Evolutionary conservation across 2,888 invertebrate genomes (phyloP).

Genomic region (Dryomyza anilis): DNA sequence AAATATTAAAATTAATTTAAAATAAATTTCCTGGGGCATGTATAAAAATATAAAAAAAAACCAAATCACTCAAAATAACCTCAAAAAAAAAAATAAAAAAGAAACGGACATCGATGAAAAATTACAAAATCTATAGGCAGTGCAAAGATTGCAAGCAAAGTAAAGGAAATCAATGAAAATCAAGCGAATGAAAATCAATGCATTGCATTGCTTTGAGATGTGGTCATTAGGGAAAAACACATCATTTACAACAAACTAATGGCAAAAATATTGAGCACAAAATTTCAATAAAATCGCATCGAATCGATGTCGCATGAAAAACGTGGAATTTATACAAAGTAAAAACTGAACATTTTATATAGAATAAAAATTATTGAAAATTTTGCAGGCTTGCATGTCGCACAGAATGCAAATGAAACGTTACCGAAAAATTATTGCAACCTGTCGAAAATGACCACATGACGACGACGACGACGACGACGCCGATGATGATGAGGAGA

Average conservation of each 20-base stretch:
- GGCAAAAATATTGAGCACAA: constrained; percentile 12
- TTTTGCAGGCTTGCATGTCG: constrained; percentile 23
- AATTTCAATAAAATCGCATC: constrained; percentile 6
- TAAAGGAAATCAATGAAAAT: constrained; percentile 32
- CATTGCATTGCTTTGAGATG: constrained; percentile 42
- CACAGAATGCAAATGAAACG: constrained; percentile 33
- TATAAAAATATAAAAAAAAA: constrained; percentile 4
- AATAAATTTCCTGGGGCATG: constrained; percentile 23
- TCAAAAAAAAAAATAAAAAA: neutral
- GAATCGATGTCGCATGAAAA: neutral
- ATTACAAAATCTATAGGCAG: constrained; percentile 47
- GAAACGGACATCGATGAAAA: constrained; percentile 1
- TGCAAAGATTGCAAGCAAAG: constrained; percentile 37
- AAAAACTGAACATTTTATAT: neutral
- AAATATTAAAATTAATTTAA: constrained; percentile 19
- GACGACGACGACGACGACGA: neutral
- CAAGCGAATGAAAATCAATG: constrained; percentile 45
- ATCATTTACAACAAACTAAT: constrained; percentile 52
- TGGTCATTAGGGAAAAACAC: constrained; percentile 54
- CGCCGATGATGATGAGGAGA: constrained; percentile 10
- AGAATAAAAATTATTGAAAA: neutral
- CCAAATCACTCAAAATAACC: neutral
- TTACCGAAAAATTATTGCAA: constrained; percentile 27
- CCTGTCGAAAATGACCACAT: constrained; percentile 23
- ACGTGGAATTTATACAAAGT: neutral